A percentile compares a stretch with the other conserved stretches of the same genome.
Evolutionary conservation across 2,113 vertebrate genomes (phyloP).

Genomic region (Micromys minutus): DNA sequence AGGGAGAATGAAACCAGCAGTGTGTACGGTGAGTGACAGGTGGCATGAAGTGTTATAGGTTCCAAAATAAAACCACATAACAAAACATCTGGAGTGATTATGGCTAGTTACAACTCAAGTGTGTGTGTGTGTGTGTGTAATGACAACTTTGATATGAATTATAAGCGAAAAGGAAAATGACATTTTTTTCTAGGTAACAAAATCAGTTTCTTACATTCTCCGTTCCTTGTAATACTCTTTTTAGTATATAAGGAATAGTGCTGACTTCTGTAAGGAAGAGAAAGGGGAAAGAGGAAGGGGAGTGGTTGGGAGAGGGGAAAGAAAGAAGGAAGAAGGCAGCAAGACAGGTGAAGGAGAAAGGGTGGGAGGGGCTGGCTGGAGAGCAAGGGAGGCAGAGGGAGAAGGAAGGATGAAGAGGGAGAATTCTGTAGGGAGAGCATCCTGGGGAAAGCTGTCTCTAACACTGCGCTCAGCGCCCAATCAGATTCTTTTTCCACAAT

Average conservation of each 20-base stretch:
- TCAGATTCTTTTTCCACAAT: not conserved
- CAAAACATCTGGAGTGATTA: not conserved
- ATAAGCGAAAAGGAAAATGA: not conserved
- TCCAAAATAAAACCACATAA: not conserved
- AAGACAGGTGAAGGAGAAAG: not conserved
- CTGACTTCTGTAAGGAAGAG: not conserved
- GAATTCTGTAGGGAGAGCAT: not conserved
- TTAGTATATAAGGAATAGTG: not conserved
- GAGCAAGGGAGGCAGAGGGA: too few species aligned
- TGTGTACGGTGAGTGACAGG: not conserved
- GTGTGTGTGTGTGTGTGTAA: not conserved
- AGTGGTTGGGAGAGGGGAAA: not conserved
- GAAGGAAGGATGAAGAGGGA: not conserved
- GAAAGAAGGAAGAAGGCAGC: not conserved
- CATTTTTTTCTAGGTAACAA: not conserved
- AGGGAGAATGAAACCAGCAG: not conserved
- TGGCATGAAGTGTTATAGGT: not conserved
- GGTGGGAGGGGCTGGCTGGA: not conserved
- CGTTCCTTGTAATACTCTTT: not conserved
- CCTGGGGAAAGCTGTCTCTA: not conserved
- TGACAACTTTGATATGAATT: not conserved
- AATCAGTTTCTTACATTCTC: not conserved
- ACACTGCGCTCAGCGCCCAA: not conserved
- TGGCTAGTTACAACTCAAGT: not conserved
- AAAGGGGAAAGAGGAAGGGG: not conserved